A percentile compares a stretch with the other conserved stretches of the same genome.
phyloP scores from a whole-genome alignment of 2,113 vertebrate species.

The Phyllostomus discolor region DNA sequence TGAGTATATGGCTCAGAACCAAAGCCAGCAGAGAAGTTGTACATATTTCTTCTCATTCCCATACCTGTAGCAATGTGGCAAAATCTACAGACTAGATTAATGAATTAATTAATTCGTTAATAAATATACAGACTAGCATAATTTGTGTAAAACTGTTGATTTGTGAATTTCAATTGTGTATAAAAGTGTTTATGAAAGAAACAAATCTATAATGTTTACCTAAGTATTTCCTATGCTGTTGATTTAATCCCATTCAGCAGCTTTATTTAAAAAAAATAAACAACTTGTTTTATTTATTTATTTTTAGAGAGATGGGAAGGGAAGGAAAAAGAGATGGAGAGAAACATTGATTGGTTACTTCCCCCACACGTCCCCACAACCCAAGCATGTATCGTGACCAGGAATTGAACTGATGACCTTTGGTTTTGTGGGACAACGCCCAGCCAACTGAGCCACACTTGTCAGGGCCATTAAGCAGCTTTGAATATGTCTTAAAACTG shows the following conservation, averaged over 20 bases:
- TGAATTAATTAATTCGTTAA: no score
- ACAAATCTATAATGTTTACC: not conserved
- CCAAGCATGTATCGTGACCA: no score
- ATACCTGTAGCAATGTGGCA: not conserved
- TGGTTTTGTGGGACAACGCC: no score
- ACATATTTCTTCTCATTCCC: not conserved
- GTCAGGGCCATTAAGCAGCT: not conserved
- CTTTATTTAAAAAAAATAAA: conserved; percentile 7
- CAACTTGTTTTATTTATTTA: no score
- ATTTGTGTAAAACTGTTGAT: not conserved
- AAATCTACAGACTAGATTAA: not conserved
- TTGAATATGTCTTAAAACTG: not conserved
- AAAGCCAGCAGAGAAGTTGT: not conserved
- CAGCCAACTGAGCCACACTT: no score
- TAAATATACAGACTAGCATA: not conserved
- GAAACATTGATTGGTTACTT: no score
- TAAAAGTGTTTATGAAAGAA: conserved; percentile 31
- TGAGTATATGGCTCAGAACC: not conserved
- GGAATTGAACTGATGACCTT: no score
- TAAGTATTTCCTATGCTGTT: not conserved
- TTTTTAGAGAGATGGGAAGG: no score
- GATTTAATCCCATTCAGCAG: conserved; percentile 27
- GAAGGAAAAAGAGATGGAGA: no score
- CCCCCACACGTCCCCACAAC: no score
- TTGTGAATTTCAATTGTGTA: not conserved